Percentiles rank a stretch among this genome's conserved stretches.
phyloP scores from a whole-genome alignment of 2,888 invertebrate genomes.

The Celastrina argiolus region DNA sequence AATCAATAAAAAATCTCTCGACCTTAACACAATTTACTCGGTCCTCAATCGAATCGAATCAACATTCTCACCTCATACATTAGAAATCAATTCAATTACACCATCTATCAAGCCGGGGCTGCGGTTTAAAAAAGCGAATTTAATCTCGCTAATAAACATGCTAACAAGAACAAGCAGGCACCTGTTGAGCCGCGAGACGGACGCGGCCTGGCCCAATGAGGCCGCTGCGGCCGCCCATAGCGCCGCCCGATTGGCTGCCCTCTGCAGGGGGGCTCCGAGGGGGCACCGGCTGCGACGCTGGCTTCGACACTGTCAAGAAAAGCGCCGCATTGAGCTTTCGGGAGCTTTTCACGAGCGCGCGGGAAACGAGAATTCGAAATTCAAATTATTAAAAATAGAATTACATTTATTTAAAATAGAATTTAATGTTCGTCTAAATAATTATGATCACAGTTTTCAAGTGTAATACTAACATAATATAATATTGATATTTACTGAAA shows the following conservation, averaged over 20 bases:
- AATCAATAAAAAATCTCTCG: not conserved
- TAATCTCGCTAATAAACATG: slow-evolving; percentile 76
- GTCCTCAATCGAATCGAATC: slow-evolving; percentile 25
- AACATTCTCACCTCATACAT: slow-evolving; percentile 31
- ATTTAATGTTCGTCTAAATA: slow-evolving; percentile 6
- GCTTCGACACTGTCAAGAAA: slow-evolving; percentile 72
- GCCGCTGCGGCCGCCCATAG: slow-evolving; percentile 68
- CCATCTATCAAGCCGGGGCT: slow-evolving; percentile 56
- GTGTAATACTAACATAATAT: slow-evolving; percentile 20
- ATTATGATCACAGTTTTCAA: slow-evolving; percentile 17
- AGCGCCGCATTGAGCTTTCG: slow-evolving; percentile 75
- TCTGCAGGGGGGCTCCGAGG: slow-evolving; percentile 45
- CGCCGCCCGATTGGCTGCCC: slow-evolving; percentile 56
- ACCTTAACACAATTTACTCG: slow-evolving; percentile 6
- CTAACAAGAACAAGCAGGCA: slow-evolving; percentile 71
- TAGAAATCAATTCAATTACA: slow-evolving; percentile 57
- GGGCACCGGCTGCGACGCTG: slow-evolving; percentile 53
- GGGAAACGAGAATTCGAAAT: slow-evolving; percentile 38
- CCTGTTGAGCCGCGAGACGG: slow-evolving; percentile 77
- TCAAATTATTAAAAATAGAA: slow-evolving; percentile 17
- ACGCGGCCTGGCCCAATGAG: slow-evolving; percentile 60
- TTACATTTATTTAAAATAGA: not conserved
- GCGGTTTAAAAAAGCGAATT: slow-evolving; percentile 68
- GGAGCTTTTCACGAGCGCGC: slow-evolving; percentile 69
- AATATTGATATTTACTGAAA: slow-evolving; percentile 14